Evolutionary conservation across 53 echinoderm and acorn worm genomes (phyloP), one percentile per base, ranked within the genome.

Genomic region (Antedon mediterranea): DNA sequence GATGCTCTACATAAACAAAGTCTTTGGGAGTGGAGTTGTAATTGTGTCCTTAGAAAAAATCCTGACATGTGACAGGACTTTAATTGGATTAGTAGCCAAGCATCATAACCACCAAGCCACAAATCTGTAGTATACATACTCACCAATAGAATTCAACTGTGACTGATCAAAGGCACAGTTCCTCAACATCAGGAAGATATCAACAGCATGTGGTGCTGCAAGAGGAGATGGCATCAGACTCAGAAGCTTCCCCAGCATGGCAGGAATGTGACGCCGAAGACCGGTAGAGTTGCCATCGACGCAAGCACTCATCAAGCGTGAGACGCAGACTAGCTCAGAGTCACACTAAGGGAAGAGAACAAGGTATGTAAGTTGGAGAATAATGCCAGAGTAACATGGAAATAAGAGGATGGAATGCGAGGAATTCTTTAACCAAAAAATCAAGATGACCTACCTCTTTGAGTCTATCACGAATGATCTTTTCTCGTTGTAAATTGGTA

Each of bases 401-500:
- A 18, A 6, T 29, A 30, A 73, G 6, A 73, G 29, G 7, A 30
- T 29, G 30, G 30, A 29, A 73, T 29, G 26, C 33, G 27, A 28
- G 31, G 33, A 28, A 27, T 18, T 76, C 76, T 32, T 76, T 29
- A 78, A 78, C 29, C 26, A 34, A 26, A n/a, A 27, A 78, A 78
- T 78, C 3, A 6, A 18, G 23, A 78, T 27, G 27, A 43, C 28
- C 32, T 82, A 94, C 95, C 83, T 87, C 75, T 33, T 85, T 79
- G 3, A 91, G 79, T 0, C 74, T 91, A 23, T 89, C 79, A 75
- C 95, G 87, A 78, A 91, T 85, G 7, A 78, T 84, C 30, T 43
- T 34, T 76, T 94, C 95, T 43, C 82, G 91, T 73, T 86, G 87
- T n/a, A 94, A 76, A n/a, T 94, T 89, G 14, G 79, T 85, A 33